Evolutionary conservation across 2,888 invertebrate species (phyloP).

Genomic region (Spisula solida): DNA sequence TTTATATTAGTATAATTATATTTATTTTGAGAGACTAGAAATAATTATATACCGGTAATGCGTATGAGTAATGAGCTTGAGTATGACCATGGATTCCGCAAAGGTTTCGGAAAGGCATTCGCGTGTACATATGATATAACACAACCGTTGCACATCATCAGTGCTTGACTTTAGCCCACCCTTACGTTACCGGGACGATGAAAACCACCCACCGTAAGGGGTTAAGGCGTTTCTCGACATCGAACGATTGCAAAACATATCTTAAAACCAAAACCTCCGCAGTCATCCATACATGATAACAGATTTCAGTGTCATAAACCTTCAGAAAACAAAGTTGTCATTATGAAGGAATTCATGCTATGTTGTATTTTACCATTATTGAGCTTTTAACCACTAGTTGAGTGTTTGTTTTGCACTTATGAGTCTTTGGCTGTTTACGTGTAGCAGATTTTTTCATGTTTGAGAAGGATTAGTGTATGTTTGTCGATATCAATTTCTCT

Average conservation of each 20-base stretch:
- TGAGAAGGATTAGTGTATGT: constrained; percentile 46
- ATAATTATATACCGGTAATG: neutral
- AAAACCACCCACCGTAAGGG: neutral
- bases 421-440: constrained; percentile 50
- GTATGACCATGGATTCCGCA: no score
- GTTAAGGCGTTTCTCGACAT: neutral
- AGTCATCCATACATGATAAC: constrained; percentile 19
- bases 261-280: constrained; percentile 1
- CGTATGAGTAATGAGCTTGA: no score
- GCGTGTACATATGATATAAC: no score
- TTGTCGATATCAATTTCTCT: constrained; percentile 52
- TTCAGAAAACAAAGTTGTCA: constrained; percentile 53
- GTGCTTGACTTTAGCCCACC: no score
- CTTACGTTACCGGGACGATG: no score
- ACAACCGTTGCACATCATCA: no score
- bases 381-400: constrained; percentile 49
- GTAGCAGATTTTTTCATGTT: constrained; percentile 52
- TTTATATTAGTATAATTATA: no score
- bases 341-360: constrained; percentile 56
- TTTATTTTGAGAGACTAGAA: no score
- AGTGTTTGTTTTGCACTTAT: constrained; percentile 61
- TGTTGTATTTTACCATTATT: constrained; percentile 68
- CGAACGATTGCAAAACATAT: neutral
- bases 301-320: constrained; percentile 29
- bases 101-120: no score